Evolutionary conservation across 1,140 invertebrate genomes (phyloP).

Genomic region (Apis mellifera): Amel_HAv3.1 CM009931.2:12059001-12059500

Average conservation of each 20-base stretch:
- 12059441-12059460: constrained; percentile 41
- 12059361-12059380: constrained; percentile 53
- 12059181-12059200: constrained; percentile 32
- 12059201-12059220: constrained; percentile 47
- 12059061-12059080: constrained; percentile 41
- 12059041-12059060: constrained; percentile 46
- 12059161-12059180: constrained; percentile 58
- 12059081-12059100: constrained; percentile 32
- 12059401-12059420: constrained; percentile 50
- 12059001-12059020: constrained; percentile 51
- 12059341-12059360: constrained; percentile 59
- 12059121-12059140: neutral
- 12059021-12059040: constrained; percentile 13
- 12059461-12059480: constrained; percentile 53
- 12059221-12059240: constrained; percentile 45
- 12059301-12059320: neutral
- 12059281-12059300: neutral
- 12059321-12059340: neutral
- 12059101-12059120: constrained; percentile 21
- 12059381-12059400: constrained; percentile 47
- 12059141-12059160: neutral
- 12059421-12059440: constrained; percentile 42
- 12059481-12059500: constrained; percentile 1
- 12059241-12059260: constrained; percentile 51
- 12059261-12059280: constrained; percentile 6